Evolutionary conservation across 2,113 vertebrate species (phyloP).

Genomic region (Girardinichthys multiradiatus): DNA sequence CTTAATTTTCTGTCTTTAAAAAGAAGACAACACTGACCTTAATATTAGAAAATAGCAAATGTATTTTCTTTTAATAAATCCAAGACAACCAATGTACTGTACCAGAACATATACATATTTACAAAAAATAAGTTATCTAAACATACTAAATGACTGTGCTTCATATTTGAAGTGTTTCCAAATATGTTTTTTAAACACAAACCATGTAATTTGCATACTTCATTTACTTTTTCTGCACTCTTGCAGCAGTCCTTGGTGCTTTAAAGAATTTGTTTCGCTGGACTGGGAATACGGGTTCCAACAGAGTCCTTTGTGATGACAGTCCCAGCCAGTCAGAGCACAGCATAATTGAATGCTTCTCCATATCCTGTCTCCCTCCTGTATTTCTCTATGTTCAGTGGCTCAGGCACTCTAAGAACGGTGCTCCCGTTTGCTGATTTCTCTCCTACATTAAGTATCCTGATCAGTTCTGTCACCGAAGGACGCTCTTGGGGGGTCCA

Average conservation of each 20-base stretch:
- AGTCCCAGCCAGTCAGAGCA: conserved; percentile 62
- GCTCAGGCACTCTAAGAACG: conserved; percentile 81
- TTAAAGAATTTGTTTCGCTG: not conserved
- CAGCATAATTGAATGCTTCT: conserved; percentile 58
- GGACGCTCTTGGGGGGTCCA: conserved; percentile 78
- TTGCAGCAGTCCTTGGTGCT: not conserved
- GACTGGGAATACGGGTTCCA: not conserved
- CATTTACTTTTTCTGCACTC: not conserved
- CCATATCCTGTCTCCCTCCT: conserved; percentile 75
- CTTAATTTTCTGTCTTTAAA: not conserved
- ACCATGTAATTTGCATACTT: not conserved
- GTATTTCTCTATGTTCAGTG: conserved; percentile 73
- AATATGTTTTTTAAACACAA: not conserved
- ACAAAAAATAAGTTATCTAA: conserved; percentile 44
- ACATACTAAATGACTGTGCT: conserved; percentile 8
- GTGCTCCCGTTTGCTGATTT: conserved; percentile 78
- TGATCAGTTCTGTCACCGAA: conserved; percentile 69
- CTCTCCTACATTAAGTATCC: conserved; percentile 72
- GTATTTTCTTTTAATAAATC: not conserved
- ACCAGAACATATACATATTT: conserved; percentile 5
- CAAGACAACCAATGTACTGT: not conserved
- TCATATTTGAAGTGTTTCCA: not conserved
- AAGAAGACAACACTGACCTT: not conserved
- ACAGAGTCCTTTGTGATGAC: not conserved
- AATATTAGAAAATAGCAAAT: not conserved